Evolutionary conservation across 2,888 invertebrate species (phyloP).

Genomic region (Oligia fasciuncula): DNA sequence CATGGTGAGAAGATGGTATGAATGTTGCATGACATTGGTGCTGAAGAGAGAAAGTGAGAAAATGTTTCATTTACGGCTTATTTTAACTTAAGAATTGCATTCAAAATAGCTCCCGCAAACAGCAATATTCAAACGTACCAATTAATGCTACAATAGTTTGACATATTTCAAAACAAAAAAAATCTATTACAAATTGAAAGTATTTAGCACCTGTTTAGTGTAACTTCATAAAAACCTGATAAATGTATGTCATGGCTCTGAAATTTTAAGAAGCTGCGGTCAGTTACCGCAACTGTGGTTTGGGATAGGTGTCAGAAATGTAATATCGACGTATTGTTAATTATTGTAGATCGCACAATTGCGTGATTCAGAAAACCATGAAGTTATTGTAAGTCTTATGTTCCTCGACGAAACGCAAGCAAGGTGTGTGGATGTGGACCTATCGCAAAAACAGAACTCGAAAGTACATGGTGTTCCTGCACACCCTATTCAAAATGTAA

Average conservation of each 20-base stretch:
- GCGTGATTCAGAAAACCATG: not conserved
- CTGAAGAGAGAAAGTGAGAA: not conserved
- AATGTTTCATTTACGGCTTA: not conserved
- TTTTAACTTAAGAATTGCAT: not conserved
- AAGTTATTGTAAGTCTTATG: not conserved
- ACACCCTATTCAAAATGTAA: not conserved
- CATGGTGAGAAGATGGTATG: not conserved
- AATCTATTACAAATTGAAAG: not conserved
- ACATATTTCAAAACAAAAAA: not conserved
- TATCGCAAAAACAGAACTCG: too few relatives aligned
- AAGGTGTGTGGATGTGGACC: too few relatives aligned
- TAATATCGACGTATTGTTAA: conserved; percentile 12
- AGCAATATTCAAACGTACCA: not conserved
- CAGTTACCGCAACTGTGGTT: conserved; percentile 45
- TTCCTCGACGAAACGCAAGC: not conserved
- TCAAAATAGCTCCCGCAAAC: not conserved
- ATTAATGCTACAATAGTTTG: not conserved
- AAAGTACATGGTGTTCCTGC: conserved; percentile 12
- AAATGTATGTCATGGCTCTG: conserved; percentile 29
- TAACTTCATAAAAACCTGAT: not conserved
- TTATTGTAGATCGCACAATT: not conserved
- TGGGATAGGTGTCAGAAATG: conserved; percentile 43
- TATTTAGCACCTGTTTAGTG: not conserved
- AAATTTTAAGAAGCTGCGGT: conserved; percentile 42
- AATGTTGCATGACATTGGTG: not conserved